phyloP scores from a whole-genome alignment of 1,140 invertebrate genomes.

The Arion vulgaris region DNA sequence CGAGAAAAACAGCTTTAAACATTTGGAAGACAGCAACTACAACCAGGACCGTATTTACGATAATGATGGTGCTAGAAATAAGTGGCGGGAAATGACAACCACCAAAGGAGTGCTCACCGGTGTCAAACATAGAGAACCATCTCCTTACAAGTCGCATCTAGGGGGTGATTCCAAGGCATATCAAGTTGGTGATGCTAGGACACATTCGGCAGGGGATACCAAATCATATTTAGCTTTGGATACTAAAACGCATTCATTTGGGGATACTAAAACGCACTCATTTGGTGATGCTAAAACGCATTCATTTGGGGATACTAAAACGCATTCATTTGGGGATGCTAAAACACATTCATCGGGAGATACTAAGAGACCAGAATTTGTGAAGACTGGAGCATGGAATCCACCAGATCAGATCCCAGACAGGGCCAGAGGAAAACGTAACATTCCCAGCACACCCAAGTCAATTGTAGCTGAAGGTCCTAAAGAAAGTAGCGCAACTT shows the following conservation, averaged over 20 bases:
- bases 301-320: not conserved
- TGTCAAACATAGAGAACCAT: not conserved
- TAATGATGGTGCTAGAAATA: not conserved
- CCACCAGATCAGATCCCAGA: constrained; percentile 26
- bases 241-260: too few species aligned
- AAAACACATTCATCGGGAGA: not conserved
- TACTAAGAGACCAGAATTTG: not conserved
- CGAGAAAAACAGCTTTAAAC: not conserved
- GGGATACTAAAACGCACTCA: too few species aligned
- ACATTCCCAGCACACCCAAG: not conserved
- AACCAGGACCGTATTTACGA: constrained; percentile 1
- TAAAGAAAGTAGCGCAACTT: not conserved
- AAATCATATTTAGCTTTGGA: too few species aligned
- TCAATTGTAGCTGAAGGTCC: not conserved
- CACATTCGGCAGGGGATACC: too few species aligned
- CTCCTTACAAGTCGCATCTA: not conserved
- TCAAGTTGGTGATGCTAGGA: not conserved
- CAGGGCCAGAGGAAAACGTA: constrained; percentile 17
- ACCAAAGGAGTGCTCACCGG: not conserved
- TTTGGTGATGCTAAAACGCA: too few species aligned
- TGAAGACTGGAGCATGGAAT: not conserved
- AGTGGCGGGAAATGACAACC: not conserved
- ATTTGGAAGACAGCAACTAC: not conserved
- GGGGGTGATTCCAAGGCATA: not conserved
- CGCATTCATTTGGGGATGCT: too few species aligned